phyloP scores from a whole-genome alignment of 2,113 vertebrate species.

The Siphamia tubifer region DNA sequence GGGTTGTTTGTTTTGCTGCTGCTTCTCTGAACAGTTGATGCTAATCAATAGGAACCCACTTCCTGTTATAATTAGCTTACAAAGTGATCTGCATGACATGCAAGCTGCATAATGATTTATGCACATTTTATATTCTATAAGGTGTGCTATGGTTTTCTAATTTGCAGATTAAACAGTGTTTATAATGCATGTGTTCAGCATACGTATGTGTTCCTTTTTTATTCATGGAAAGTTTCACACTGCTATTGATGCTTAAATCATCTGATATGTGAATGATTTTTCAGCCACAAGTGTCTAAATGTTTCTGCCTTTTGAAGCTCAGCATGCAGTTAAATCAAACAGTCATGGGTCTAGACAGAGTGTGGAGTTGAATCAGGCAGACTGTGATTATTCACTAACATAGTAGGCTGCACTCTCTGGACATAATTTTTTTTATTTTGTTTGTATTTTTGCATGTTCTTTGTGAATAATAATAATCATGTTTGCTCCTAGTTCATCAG shows the following conservation, averaged over 20 bases:
- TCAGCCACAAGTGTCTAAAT: not conserved
- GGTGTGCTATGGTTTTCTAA: not conserved
- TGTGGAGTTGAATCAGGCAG: not conserved
- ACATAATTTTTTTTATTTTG: not conserved
- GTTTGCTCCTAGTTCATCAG: no score
- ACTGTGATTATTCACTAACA: not conserved
- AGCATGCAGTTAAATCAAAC: not conserved
- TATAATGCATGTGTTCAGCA: not conserved
- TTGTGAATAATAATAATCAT: no score
- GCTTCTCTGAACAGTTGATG: conserved; percentile 43
- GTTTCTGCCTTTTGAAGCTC: not conserved
- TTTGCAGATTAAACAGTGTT: not conserved
- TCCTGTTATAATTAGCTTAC: conserved; percentile 38
- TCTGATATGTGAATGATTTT: not conserved
- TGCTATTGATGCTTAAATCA: not conserved
- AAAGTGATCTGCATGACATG: conserved; percentile 16
- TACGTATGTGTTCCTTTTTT: not conserved
- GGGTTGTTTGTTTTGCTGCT: conserved; percentile 3
- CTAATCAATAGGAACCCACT: conserved; percentile 31
- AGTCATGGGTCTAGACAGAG: not conserved
- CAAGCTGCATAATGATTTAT: not conserved
- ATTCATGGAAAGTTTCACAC: no score
- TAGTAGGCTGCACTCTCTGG: not conserved
- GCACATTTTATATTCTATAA: not conserved
- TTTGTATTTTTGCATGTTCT: not conserved